phyloP scores from a whole-genome alignment of 2,797 vertebrate genomes.

The Platyrinchus mystaceus region DNA sequence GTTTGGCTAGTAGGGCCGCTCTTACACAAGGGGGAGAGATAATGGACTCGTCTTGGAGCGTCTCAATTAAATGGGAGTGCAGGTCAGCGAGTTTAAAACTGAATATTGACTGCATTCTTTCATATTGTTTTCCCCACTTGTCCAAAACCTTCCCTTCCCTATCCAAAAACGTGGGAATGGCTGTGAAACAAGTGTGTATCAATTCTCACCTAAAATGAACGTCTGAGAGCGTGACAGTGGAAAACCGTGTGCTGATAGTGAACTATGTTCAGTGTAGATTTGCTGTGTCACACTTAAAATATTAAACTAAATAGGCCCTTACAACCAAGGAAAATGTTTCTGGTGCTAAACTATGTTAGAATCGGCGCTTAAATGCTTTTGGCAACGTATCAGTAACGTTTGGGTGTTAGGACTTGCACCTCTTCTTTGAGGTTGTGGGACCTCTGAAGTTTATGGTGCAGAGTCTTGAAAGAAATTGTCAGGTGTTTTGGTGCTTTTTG shows the following conservation, averaged over 20 bases:
- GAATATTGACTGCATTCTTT: neutral
- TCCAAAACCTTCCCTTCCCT: neutral
- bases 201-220: neutral
- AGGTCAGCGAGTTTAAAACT: neutral
- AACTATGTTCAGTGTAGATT: neutral
- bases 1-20: neutral
- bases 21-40: neutral
- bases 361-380: neutral
- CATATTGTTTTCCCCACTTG: accelerated
- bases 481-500: neutral
- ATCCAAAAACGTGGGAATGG: neutral
- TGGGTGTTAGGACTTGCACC: neutral
- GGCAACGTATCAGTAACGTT: neutral
- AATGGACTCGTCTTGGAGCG: neutral
- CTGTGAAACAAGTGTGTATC: neutral
- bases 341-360: neutral
- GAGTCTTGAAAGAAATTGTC: neutral
- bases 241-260: neutral
- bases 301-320: neutral
- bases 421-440: neutral
- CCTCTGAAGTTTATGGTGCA: neutral
- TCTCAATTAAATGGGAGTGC: neutral
- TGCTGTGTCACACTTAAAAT: conserved; percentile 26
- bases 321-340: neutral
- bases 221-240: neutral